Evolutionary conservation across 2,113 vertebrate genomes (phyloP).

Genomic region (Garra rufa): DNA sequence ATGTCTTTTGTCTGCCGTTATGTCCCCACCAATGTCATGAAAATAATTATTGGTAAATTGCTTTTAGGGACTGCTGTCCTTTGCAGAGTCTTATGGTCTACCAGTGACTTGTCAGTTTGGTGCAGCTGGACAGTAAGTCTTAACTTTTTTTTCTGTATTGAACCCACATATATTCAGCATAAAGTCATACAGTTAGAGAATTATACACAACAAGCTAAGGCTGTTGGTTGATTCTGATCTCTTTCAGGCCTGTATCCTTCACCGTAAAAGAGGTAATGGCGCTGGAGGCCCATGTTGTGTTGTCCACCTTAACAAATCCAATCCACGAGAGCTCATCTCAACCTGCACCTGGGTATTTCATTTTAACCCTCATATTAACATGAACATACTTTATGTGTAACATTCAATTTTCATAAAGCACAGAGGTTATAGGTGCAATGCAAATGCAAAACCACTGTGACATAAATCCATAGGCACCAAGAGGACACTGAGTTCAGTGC

Average conservation of each 20-base stretch:
- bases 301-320: constrained; percentile 82
- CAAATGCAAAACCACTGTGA: neutral
- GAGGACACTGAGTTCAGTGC: neutral
- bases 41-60: constrained; percentile 31
- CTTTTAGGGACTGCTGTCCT: constrained; percentile 83
- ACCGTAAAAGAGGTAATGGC: constrained; percentile 81
- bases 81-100: constrained; percentile 81
- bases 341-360: constrained; percentile 60
- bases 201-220: too few species aligned
- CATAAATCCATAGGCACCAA: neutral
- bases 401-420: neutral
- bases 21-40: too few species aligned
- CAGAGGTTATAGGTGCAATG: neutral
- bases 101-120: constrained; percentile 83
- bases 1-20: too few species aligned
- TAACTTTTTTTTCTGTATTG: neutral
- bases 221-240: neutral
- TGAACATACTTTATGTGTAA: neutral
- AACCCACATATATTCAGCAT: neutral
- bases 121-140: constrained; percentile 82
- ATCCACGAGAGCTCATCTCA: constrained; percentile 66
- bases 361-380: neutral
- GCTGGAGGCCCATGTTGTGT: constrained; percentile 85
- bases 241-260: constrained; percentile 85
- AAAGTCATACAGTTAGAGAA: neutral